phyloP scores from a whole-genome alignment of 2,113 vertebrate species.

The Uropsilus gracilis region DNA sequence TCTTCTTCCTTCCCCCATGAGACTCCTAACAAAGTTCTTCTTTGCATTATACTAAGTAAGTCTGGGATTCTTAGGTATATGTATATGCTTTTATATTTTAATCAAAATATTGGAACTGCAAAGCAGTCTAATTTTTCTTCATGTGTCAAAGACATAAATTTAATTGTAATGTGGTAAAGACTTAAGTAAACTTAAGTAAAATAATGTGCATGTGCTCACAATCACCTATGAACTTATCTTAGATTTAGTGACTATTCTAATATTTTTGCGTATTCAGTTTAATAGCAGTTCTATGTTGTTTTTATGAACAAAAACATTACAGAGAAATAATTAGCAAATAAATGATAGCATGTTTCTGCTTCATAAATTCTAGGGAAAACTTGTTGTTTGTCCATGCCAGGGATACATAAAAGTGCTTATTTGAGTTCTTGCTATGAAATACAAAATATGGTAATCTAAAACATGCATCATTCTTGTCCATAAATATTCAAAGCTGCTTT shows the following conservation, averaged over 20 bases:
- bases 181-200: neutral
- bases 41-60: neutral
- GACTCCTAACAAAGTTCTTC: too few relatives aligned
- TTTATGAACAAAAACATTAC: too few relatives aligned
- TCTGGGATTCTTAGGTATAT: neutral
- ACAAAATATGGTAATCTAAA: neutral
- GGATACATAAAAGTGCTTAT: neutral
- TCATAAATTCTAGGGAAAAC: neutral
- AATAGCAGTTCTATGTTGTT: neutral
- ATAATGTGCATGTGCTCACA: fast-evolving
- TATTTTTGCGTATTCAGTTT: neutral
- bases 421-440: neutral
- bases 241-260: neutral
- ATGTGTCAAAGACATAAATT: neutral
- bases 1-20: too few relatives aligned
- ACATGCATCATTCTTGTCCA: neutral
- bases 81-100: neutral
- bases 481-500: neutral
- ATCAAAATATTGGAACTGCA: neutral
- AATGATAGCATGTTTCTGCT: neutral
- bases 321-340: conserved; percentile 16
- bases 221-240: neutral
- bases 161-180: neutral
- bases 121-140: neutral
- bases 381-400: neutral